A percentile compares a stretch with the other conserved stretches of the same genome.
Conservation (phyloP, 2,888 invertebrate genomes). For the Stomorhina lunata region DNA sequence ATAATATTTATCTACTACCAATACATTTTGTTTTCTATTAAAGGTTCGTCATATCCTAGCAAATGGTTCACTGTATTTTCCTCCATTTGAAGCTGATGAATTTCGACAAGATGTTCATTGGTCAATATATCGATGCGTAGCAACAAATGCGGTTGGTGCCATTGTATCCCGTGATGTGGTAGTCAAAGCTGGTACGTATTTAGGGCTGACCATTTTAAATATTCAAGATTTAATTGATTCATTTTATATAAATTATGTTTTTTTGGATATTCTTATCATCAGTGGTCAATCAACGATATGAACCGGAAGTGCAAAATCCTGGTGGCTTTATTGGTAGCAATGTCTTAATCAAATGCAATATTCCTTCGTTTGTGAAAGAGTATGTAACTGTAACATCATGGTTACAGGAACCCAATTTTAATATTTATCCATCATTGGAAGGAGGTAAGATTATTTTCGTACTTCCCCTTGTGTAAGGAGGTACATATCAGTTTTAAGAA, state of each 20-base stretch:
- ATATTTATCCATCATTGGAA: constrained; percentile 82
- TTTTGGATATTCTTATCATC: constrained; percentile 66
- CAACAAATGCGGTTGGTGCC: constrained; percentile 81
- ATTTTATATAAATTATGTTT: not conserved
- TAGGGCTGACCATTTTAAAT: not conserved
- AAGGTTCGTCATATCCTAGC: constrained; percentile 81
- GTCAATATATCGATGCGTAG: constrained; percentile 81
- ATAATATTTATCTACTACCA: not conserved
- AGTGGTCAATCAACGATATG: constrained; percentile 82
- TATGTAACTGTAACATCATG: constrained; percentile 82
- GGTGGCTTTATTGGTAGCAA: constrained; percentile 82
- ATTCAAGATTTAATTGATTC: not conserved
- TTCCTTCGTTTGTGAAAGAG: constrained; percentile 82
- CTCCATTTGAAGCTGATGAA: constrained; percentile 82
- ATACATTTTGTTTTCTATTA: constrained; percentile 40
- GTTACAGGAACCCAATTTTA: constrained; percentile 82
- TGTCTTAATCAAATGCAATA: constrained; percentile 82
- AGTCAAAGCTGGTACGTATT: constrained; percentile 80
- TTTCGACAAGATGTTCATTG: constrained; percentile 83
- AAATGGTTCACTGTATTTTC: constrained; percentile 82
- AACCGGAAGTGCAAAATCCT: constrained; percentile 83
- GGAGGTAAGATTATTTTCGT: constrained; percentile 79
- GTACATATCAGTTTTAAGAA: not conserved
- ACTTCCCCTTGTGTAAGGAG: not conserved
- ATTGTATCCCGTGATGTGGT: constrained; percentile 82